Evolutionary conservation across 2,113 vertebrate species (phyloP), one percentile per base, ranked within the genome.

Genomic region (Notothenia rossii): DNA sequence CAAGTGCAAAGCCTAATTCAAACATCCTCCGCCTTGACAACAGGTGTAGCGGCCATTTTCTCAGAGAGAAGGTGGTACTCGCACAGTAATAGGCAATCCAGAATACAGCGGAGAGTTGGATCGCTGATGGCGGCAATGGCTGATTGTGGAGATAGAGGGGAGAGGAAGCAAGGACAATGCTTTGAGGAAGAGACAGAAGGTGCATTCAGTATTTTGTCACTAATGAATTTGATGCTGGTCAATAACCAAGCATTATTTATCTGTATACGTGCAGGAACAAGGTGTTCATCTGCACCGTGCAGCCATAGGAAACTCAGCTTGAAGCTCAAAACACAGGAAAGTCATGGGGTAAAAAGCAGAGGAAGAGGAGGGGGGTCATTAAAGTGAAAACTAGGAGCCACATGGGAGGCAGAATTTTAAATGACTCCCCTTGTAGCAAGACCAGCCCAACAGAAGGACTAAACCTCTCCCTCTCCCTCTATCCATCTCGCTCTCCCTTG

Each of bases 401-500:
- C 94, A 94, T 90, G 91, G 93, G 94, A 95, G 91, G 92, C 85
- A 92, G 92, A 94, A 95, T 95, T 94, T 94, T 88, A 95, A 95
- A 94, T 92, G 93, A 94, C 90, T 94, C 93, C 92, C 92, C 94
- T 91, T 81, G 91, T 93, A 94, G 93, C 94, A 87, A 92, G 88
- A 93, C 92, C 90, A 89, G 92, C 91, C 93, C 90, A 91, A 93
- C 90, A 93, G 89, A 89, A 92, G 91, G 84, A 90, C 91, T 88
- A 67, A 91, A 87, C 88, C 91, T 81, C 69, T 90, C 80, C 53
- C 84, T 69, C 83, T 59, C 85, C 76, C 92, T 86, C 88, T 68
- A 83, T 90, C 91, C 82, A 84, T 88, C 89, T 88, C 84, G 74
- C 87, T 89, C 91, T 94, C 92, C 87, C 92, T 92, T 74, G 61